Evolutionary conservation across 2,888 invertebrate genomes (phyloP).

Genomic region (Caradrina clavipalpis): DNA sequence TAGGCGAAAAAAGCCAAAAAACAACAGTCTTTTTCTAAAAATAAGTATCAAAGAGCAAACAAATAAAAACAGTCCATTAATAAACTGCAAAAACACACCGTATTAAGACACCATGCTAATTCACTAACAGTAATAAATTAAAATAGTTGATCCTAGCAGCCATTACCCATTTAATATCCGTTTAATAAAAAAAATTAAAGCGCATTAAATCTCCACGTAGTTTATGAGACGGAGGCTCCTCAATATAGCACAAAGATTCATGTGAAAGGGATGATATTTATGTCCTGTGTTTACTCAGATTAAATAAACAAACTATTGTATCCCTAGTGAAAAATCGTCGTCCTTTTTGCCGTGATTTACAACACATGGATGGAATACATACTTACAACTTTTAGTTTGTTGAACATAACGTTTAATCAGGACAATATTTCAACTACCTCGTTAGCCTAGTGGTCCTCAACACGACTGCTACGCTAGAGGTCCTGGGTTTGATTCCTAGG

Average conservation of each 20-base stretch:
- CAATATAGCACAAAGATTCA: slow-evolving; percentile 59
- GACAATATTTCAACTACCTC: slow-evolving; percentile 38
- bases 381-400: slow-evolving; percentile 29
- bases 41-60: background rate
- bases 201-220: slow-evolving; percentile 24
- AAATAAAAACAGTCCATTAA: background rate
- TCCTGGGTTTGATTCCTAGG: too few species aligned
- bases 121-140: slow-evolving; percentile 10
- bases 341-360: slow-evolving; percentile 58
- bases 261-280: slow-evolving; percentile 60
- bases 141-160: slow-evolving; percentile 24
- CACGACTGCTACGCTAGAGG: too few species aligned
- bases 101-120: slow-evolving; percentile 2
- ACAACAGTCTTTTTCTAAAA: too few species aligned
- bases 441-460: too few species aligned
- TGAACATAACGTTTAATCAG: slow-evolving; percentile 20
- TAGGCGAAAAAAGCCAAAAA: too few species aligned
- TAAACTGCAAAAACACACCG: slow-evolving; percentile 10
- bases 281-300: slow-evolving; percentile 56
- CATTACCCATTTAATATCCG: slow-evolving; percentile 37
- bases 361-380: slow-evolving; percentile 41
- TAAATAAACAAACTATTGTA: slow-evolving; percentile 63
- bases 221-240: slow-evolving; percentile 45
- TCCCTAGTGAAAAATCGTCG: slow-evolving; percentile 55
- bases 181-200: slow-evolving; percentile 42